Conservation (phyloP, 92 coral and sea anemone species). For the Pocillopora grandis region DNA sequence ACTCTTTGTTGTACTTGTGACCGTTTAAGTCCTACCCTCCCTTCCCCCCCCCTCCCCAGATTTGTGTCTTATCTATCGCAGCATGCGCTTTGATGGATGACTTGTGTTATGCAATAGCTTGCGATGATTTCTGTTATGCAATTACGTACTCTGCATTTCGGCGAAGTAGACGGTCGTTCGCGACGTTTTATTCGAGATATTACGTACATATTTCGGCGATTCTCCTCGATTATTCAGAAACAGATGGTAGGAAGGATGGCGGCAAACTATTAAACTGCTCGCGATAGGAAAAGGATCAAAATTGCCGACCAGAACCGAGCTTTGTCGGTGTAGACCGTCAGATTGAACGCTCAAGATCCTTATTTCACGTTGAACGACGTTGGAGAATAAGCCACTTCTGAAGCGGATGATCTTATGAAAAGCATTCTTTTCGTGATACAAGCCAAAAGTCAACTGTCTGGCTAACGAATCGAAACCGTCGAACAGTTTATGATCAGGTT, state of each 20-base stretch:
- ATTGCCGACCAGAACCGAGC: constrained; percentile 38
- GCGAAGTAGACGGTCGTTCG: too few relatives aligned
- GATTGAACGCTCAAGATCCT: constrained; percentile 52
- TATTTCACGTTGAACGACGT: constrained; percentile 48
- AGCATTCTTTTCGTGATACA: constrained; percentile 41
- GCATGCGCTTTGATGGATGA: too few relatives aligned
- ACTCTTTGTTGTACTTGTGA: too few relatives aligned
- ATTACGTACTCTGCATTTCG: too few relatives aligned
- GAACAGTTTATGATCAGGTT: constrained; percentile 56
- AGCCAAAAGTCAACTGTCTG: not conserved
- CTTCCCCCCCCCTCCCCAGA: too few relatives aligned
- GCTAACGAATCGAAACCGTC: constrained; percentile 33
- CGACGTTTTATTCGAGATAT: not conserved
- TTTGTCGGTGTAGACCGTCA: constrained; percentile 43
- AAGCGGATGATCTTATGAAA: constrained; percentile 46
- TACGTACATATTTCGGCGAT: constrained; percentile 19
- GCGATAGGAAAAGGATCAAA: constrained; percentile 5
- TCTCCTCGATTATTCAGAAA: constrained; percentile 19
- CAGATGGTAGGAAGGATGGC: constrained; percentile 54
- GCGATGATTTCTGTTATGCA: too few relatives aligned
- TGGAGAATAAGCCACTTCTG: constrained; percentile 43
- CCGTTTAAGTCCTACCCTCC: too few relatives aligned
- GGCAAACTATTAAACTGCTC: constrained; percentile 36
- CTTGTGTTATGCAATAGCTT: too few relatives aligned
- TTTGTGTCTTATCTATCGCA: too few relatives aligned